Base-by-base conservation (phyloP, 2,797 vertebrate genomes). In the Mus minutoides region DNA sequence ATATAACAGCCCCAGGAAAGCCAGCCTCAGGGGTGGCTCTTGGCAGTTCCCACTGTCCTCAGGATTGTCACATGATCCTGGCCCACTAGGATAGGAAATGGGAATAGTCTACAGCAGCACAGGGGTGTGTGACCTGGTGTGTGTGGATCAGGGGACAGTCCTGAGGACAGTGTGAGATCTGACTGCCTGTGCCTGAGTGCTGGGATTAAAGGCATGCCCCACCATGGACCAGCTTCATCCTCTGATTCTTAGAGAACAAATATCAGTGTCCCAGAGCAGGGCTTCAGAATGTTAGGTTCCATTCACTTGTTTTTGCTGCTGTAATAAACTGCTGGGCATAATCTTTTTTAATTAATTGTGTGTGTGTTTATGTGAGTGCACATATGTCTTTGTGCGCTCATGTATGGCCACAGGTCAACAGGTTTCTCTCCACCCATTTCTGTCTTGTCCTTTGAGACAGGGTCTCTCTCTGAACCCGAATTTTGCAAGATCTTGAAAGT, bases 1-100 rank as follows among this genome's bases (percentile, higher is more conserved):
- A 52, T 13, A 4, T 0, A 2, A 40, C 10, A 14, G 6, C 7
- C 49, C 37, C 5, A 0, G 0, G 0, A 29, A n/a, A 94, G 80
- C 60, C 9, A 1, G 34, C 12, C 4, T 52, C 5, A 22, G 40
- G 9, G 16, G 60, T 0, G 2, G 40, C 6, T n/a, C 79, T 49
- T 19, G 11, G 12, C 37, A 34, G 17, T 56, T 34, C n/a, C 37
- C 49, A 24, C 26, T 19, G 8, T 54, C 69, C 78, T 62, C 37
- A 19, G 43, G 29, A 24, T 31, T 31, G 22, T 60, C 19, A 62
- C 37, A 43, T 34, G 67, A 43, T 14, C 76, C 21, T 58, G 29
- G 17, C 22, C 52, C 58, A 52, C 26, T 11, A 46, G 24, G 52
- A 26, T 46, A 46, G 73, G 17, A 85, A 58, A 56, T 58, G 2